Evolutionary conservation across 92 coral and sea anemone genomes (phyloP).

Genomic region (Umimayanthus chanpuru): DNA sequence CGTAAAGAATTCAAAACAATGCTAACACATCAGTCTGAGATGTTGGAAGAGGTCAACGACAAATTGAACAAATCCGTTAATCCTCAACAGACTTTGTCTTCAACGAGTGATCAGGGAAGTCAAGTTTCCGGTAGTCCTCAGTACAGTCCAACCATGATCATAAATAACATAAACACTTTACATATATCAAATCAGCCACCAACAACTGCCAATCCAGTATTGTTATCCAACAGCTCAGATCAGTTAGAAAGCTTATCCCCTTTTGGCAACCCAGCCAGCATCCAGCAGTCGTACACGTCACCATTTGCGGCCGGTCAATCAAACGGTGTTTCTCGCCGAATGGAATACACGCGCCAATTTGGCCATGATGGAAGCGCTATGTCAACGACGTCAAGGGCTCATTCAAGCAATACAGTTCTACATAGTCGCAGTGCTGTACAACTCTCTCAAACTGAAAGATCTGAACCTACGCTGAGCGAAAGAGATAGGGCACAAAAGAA

Average conservation of each 20-base stretch:
- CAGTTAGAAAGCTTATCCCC: not conserved
- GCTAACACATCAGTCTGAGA: not conserved
- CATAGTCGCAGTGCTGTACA: not conserved
- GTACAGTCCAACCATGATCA: not conserved
- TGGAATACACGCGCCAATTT: constrained; percentile 25
- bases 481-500: not conserved
- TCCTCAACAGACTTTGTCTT: not conserved
- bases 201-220: not conserved
- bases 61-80: not conserved
- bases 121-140: not conserved
- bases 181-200: not conserved
- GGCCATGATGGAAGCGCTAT: not conserved
- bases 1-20: too few species aligned
- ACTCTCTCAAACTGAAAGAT: not conserved
- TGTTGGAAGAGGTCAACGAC: not conserved
- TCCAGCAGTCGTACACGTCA: not conserved
- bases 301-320: not conserved
- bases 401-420: not conserved
- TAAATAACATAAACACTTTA: not conserved
- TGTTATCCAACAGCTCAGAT: not conserved
- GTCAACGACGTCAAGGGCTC: not conserved
- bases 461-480: not conserved
- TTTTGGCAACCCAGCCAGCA: not conserved
- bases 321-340: not conserved
- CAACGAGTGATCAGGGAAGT: not conserved